phyloP scores from a whole-genome alignment of 2,888 invertebrate genomes.

The Epistrophe eligans region DNA sequence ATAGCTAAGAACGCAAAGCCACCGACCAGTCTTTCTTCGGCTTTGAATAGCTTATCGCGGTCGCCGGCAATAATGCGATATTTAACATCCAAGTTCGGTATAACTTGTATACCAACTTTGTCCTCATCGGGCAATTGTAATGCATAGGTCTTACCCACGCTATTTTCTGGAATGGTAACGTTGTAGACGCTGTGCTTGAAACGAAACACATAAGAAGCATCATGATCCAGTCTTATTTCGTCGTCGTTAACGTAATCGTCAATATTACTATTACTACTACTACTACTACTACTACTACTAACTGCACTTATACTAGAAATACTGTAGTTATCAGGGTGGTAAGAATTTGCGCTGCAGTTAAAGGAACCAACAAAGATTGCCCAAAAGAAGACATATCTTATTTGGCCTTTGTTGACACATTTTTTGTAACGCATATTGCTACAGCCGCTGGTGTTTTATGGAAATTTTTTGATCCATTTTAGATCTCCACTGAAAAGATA shows the following conservation, averaged over 20 bases:
- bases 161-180: slow-evolving; percentile 96
- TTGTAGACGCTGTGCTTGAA: slow-evolving; percentile 92
- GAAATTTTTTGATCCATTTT: slow-evolving; percentile 33
- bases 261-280: slow-evolving; percentile 3
- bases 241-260: slow-evolving; percentile 30
- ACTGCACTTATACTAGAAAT: slow-evolving; percentile 53
- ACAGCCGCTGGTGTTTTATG: slow-evolving; percentile 24
- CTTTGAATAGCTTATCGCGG: slow-evolving; percentile 95
- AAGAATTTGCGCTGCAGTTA: slow-evolving; percentile 64
- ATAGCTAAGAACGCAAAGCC: slow-evolving; percentile 97
- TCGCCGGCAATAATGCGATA: slow-evolving; percentile 95
- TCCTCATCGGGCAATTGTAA: slow-evolving; percentile 88
- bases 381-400: slow-evolving; percentile 77
- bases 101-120: slow-evolving; percentile 91
- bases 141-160: slow-evolving; percentile 94
- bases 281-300: slow-evolving; percentile 25
- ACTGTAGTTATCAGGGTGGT: slow-evolving; percentile 54
- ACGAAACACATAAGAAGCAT: slow-evolving; percentile 84
- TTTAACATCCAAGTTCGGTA: slow-evolving; percentile 87
- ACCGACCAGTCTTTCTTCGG: slow-evolving; percentile 94
- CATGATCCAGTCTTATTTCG: slow-evolving; percentile 61
- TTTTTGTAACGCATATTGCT: slow-evolving; percentile 76
- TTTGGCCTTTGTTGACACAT: slow-evolving; percentile 72
- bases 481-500: slow-evolving; percentile 40
- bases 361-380: slow-evolving; percentile 74